These are phyloP conservation scores for Condylostylus longicornis DNA, from an alignment of 1,140 invertebrate genomes.

Conservation along the genomic window DNA sequence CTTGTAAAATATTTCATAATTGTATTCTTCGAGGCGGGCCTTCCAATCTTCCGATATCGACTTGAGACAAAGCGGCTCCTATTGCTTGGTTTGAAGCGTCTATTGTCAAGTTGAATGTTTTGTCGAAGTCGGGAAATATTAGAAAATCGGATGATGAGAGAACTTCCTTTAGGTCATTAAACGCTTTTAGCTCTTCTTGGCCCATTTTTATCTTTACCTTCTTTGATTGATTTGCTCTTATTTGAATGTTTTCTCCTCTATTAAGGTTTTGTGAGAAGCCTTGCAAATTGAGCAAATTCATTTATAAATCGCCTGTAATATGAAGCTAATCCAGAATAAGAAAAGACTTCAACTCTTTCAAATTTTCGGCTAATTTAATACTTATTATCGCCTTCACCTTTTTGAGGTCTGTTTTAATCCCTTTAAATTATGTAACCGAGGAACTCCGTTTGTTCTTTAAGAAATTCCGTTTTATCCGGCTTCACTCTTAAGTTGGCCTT, in stretches of 20 bases:
- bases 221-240: constrained; percentile 5
- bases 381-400: constrained; percentile 2
- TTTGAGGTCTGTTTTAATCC: constrained; percentile 1
- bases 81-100: constrained; percentile 17
- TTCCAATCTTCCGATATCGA: constrained; percentile 21
- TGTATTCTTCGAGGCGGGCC: constrained; percentile 16
- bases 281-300: constrained; percentile 3
- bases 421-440: constrained; percentile 1
- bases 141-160: constrained; percentile 30
- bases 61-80: constrained; percentile 22
- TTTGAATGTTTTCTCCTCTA: constrained; percentile 4
- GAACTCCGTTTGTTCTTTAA: constrained; percentile 1
- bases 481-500: constrained; percentile 2
- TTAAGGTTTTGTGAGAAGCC: constrained; percentile 4
- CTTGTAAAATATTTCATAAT: constrained; percentile 17
- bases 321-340: constrained; percentile 1
- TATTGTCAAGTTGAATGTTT: constrained; percentile 18
- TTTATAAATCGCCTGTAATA: constrained; percentile 5
- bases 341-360: constrained; percentile 4
- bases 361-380: not conserved
- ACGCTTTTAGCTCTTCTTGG: constrained; percentile 14
- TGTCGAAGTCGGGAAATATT: constrained; percentile 20
- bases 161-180: constrained; percentile 27
- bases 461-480: constrained; percentile 4
- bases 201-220: not conserved